Base-by-base conservation (phyloP, 2,888 invertebrate species). In the Drosophila kambysellisi region DNA sequence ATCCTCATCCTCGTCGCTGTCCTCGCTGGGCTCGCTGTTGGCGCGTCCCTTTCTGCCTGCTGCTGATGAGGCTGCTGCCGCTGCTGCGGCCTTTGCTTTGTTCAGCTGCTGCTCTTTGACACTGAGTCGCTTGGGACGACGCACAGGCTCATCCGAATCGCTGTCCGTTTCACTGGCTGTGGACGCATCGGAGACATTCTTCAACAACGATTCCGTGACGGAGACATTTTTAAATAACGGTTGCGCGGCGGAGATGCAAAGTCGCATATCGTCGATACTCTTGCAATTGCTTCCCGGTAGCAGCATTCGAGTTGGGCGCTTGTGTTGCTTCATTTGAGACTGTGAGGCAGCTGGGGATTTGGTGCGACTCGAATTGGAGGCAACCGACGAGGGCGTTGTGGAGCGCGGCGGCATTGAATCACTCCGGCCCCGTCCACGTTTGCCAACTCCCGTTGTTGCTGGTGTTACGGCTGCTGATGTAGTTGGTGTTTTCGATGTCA, bases 371-470 rank as follows among this genome's bases (percentile, higher is more conserved):
- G 95, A 94, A 7, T 94, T 94, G 11, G 95, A 95, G 3, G 95
- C 95, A 12, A 95, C 94, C 48, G 95, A 95, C 0, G 95, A 94
- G 0, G 96, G 96, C 0, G 96, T 96, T 0, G 95, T 95, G 0
- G 95, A 95, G 56, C 95, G 93, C 0, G 94, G 94, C 1, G 94
- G 94, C 69, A 93, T 92, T 0, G 93, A 93, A 73, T 93, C 94
- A 70, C 93, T 94, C 60, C 94, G 92, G 2, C 94, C 94, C 11
- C 94, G 91, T 17, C 95, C 94, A 37, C 95, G 93, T 79, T 95
- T 95, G 0, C 92, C 68, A 82, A 76, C 57, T 0, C 57, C 5
- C 11, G 20, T 5, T 33, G 52, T 30, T 1, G 50, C 48, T 3
- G 50, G 29, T 25, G 72, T 8, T 3, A 41, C 25, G 39, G 68